Base-by-base conservation (phyloP, 2,113 vertebrate species). In the Piprites chloris region DNA sequence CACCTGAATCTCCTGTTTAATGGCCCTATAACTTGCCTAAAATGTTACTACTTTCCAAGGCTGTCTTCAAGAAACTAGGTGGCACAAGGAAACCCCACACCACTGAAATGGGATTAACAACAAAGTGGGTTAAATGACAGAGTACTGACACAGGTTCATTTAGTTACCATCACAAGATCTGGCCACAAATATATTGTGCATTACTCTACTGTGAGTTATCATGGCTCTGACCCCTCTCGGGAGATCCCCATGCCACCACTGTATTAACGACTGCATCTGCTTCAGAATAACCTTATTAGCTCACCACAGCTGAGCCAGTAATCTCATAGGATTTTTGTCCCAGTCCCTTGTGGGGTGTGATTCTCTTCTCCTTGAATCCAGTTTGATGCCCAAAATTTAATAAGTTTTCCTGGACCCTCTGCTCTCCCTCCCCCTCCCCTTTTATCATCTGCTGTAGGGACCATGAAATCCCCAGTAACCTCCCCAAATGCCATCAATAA, bases 211-310 rank as follows among this genome's bases (percentile, higher is more conserved):
- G 52, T 98, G 98, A 97, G 97, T 97, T 98, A 98, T 98, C 98
- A 97, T 98, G 97, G 95, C 98, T 98, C 97, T 98, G 98, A 97
- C 98, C 98, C 98, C 98, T 97, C 98, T 97, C 96, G 35, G 96
- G 98, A 98, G 97, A 98, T 98, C 97, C 91, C 97, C 97, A 97
- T 97, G 98, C 98, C 98, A 98, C 98, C 98, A 98, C 98, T 98
- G 98, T 98, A 98, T 98, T 98, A 98, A 98, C 98, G 97, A 97
- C 97, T 97, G 97, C 98, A 98, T 98, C 98, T 98, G 98, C 98
- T 98, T 97, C 98, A 91, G 96, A 97, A 98, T 98, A 98, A 98
- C 98, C 98, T 98, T 98, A 98, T 98, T 98, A 98, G 98, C 97
- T 98, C 95, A 91, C 96, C 96, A 92, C 98, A 98, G 98, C 98